These are phyloP conservation scores for Nansenia antarctica DNA, from an alignment of 2,113 vertebrate genomes.

Conservation along the genomic window DNA sequence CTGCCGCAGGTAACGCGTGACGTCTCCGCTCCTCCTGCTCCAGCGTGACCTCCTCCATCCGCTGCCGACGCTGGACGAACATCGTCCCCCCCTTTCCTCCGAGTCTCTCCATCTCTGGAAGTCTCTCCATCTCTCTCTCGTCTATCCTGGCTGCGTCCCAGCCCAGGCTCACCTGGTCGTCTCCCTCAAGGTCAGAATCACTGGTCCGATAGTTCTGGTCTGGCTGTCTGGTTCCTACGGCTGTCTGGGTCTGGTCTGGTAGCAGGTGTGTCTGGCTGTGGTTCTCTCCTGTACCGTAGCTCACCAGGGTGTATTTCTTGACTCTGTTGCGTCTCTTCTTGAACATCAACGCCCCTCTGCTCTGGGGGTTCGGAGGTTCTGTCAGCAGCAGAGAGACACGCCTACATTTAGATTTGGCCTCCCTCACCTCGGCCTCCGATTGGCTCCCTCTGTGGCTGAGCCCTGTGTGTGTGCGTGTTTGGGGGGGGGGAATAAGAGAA, in stretches of 20 bases:
- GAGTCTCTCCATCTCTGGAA: slow-evolving; percentile 87
- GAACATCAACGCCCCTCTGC: slow-evolving; percentile 91
- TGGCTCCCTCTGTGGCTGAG: slow-evolving; percentile 83
- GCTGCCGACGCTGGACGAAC: slow-evolving; percentile 90
- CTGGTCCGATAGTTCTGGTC: slow-evolving; percentile 75
- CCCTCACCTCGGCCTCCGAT: slow-evolving; percentile 87
- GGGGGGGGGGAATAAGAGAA: slow-evolving; percentile 10
- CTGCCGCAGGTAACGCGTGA: slow-evolving; percentile 64
- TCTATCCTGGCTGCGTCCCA: slow-evolving; percentile 65
- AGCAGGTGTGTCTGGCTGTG: no score
- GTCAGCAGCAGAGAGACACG: slow-evolving; percentile 87
- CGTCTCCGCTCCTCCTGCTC: slow-evolving; percentile 84
- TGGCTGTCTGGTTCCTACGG: slow-evolving; percentile 71
- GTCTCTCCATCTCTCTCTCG: slow-evolving; percentile 82
- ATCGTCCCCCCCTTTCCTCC: slow-evolving; percentile 93
- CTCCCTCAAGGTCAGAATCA: slow-evolving; percentile 85
- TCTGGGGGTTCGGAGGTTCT: slow-evolving; percentile 85
- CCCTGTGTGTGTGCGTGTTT: slow-evolving; percentile 68
- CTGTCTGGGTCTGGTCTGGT: slow-evolving; percentile 74
- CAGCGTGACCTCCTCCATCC: slow-evolving; percentile 88
- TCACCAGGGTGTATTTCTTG: slow-evolving; percentile 88
- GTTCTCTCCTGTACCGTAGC: slow-evolving; percentile 88
- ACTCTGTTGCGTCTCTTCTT: slow-evolving; percentile 86
- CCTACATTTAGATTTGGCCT: slow-evolving; percentile 93
- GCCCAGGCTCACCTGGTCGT: slow-evolving; percentile 75